phyloP scores from a whole-genome alignment of 2,888 invertebrate genomes.

The Cyrtodaria siliqua region DNA sequence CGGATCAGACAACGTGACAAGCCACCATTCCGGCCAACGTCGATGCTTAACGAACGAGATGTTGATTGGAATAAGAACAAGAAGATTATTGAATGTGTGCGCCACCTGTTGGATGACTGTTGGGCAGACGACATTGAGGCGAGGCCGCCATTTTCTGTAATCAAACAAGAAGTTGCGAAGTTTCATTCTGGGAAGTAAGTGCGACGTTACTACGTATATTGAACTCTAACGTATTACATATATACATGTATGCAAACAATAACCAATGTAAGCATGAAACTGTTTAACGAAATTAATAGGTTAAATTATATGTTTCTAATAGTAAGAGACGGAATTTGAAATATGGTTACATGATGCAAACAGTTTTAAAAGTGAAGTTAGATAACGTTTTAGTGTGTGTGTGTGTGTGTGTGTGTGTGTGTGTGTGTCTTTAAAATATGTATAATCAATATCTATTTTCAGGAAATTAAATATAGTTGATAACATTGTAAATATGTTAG shows the following conservation, averaged over 20 bases:
- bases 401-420: background rate
- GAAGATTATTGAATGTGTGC: slow-evolving; percentile 8
- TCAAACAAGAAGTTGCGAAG: slow-evolving; percentile 49
- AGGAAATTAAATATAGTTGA: slow-evolving; percentile 77
- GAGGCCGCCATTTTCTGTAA: slow-evolving; percentile 67
- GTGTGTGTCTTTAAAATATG: background rate
- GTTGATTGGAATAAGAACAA: slow-evolving; percentile 7
- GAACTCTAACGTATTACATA: too few species aligned
- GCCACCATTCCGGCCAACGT: slow-evolving; percentile 67
- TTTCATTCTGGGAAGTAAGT: slow-evolving; percentile 56
- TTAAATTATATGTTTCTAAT: too few species aligned
- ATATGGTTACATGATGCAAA: background rate
- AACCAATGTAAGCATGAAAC: too few species aligned
- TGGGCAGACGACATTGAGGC: slow-evolving; percentile 68
- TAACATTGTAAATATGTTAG: slow-evolving; percentile 75
- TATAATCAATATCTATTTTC: slow-evolving; percentile 4
- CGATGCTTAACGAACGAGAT: background rate
- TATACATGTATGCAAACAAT: too few species aligned
- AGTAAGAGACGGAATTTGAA: too few species aligned
- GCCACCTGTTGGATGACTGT: slow-evolving; percentile 65
- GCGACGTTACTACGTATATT: too few species aligned
- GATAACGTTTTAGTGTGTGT: too few species aligned
- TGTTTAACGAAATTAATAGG: too few species aligned
- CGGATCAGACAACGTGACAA: slow-evolving; percentile 39
- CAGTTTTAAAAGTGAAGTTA: background rate